Base-by-base conservation (phyloP, 2,113 vertebrate species). In the Mobula hypostoma region DNA sequence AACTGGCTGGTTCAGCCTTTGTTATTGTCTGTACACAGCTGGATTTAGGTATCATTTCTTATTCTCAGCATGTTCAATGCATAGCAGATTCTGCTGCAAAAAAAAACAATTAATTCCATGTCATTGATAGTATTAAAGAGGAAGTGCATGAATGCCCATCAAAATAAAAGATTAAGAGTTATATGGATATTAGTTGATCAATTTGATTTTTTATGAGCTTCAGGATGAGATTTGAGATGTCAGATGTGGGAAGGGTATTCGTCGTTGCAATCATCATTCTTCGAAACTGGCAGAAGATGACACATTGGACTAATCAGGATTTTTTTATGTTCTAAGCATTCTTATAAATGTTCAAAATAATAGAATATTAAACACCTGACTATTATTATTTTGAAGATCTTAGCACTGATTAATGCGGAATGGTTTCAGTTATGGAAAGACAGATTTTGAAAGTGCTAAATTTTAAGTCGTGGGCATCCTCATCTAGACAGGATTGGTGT, bases 81-180 rank as follows among this genome's bases (percentile, higher is more conserved):
- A 24, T 61, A 56, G 83, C 56, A 87, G 3, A 87, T 24, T 61
- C 24, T n/a, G 58, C 83, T 87, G 11, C 83, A 63, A 88, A 88
- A 63, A 88, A 88, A n/a, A 17, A 56, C n/a, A 87, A 11, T 87
- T 87, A 29, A 87, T 29, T 87, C 83, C 5, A n/a, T 29, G 19
- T 87, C 83, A 87, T 87, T 61, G 56, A 87, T 87, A 87, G 56
- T 48, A 58, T 87, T 87, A 14, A 87, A 87, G 19, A 87, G 83
- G 56, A 87, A 61, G 21, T 88, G 5, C 9, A 63, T 29, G 29
- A 61, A 4, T 29, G 5, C 21, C 12, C 5, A 5, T n/a, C 56
- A 87, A 87, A 48, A 27, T 24, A 19, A 11, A 36, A 24, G 82
- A 61, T 63, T 63, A 56, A 63, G 58, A 12, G 56, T 29, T 88